These are phyloP conservation scores for Leucoraja ocellata DNA, from an alignment of 2,797 vertebrate species.

Conservation along the genomic window DNA sequence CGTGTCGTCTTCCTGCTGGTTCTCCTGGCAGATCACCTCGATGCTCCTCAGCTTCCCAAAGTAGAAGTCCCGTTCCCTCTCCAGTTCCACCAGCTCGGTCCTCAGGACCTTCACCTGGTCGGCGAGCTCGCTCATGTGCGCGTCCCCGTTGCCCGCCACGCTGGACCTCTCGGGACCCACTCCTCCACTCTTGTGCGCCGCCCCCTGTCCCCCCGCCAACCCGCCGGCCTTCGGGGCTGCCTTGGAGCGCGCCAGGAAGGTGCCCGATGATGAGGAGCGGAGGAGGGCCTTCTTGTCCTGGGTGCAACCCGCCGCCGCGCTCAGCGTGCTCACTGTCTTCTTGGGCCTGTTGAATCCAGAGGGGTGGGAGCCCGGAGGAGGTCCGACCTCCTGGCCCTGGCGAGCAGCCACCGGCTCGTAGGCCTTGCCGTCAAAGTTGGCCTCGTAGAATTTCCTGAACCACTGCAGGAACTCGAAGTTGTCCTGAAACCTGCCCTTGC, in stretches of 20 bases:
- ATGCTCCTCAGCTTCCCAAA: background rate
- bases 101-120: background rate
- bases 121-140: background rate
- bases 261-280: background rate
- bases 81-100: background rate
- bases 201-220: background rate
- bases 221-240: background rate
- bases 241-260: background rate
- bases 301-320: background rate
- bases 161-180: background rate
- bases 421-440: background rate
- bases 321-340: background rate
- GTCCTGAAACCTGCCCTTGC: slow-evolving; percentile 28
- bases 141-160: background rate
- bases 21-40: slow-evolving; percentile 24
- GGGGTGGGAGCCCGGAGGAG: background rate
- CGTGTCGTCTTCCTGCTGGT: background rate
- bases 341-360: slow-evolving; percentile 3
- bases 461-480: slow-evolving; percentile 34
- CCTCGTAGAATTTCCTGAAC: background rate
- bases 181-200: background rate
- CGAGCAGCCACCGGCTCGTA: slow-evolving; percentile 52
- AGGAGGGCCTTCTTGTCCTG: slow-evolving; percentile 7
- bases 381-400: slow-evolving; percentile 43
- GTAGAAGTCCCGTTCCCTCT: slow-evolving; percentile 17